A percentile compares a stretch with the other conserved stretches of the same genome.
phyloP scores from a whole-genome alignment of 2,888 invertebrate genomes.

The Monopis laevigella region DNA sequence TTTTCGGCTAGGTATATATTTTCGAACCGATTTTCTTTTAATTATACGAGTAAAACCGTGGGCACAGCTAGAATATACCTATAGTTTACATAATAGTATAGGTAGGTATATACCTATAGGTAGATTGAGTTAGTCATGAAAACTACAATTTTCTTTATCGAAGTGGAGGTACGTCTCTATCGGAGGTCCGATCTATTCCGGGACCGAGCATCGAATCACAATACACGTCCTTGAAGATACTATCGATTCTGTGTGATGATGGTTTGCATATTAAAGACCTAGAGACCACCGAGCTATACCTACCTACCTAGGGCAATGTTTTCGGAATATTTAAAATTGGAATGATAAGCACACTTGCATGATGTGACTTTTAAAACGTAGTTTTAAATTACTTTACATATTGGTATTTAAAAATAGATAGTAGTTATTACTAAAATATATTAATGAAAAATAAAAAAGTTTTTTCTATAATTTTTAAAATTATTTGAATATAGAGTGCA shows the following conservation, averaged over 20 bases:
- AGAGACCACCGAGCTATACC: slow-evolving; percentile 52
- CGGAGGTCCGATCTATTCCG: slow-evolving; percentile 50
- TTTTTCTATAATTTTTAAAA: too few relatives aligned
- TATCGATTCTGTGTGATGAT: slow-evolving; percentile 29
- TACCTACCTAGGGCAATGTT: too few relatives aligned
- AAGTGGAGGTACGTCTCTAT: slow-evolving; percentile 25
- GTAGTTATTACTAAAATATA: too few relatives aligned
- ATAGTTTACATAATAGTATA: not conserved
- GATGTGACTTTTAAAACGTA: too few relatives aligned
- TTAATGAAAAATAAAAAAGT: too few relatives aligned
- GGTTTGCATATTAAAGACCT: slow-evolving; percentile 47
- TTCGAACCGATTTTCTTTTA: not conserved
- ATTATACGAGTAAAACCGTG: too few relatives aligned
- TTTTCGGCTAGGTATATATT: not conserved
- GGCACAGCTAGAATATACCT: not conserved
- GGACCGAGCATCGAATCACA: slow-evolving; percentile 47
- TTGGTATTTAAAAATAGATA: too few relatives aligned
- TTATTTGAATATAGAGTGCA: too few relatives aligned
- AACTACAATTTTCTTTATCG: slow-evolving; percentile 15
- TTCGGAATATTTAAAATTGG: too few relatives aligned
- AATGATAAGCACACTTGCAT: too few relatives aligned
- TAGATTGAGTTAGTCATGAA: slow-evolving; percentile 3
- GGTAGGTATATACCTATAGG: not conserved
- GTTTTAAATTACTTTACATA: too few relatives aligned
- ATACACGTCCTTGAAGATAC: slow-evolving; percentile 53